Evolutionary conservation across 2,113 vertebrate species (phyloP), one percentile per base, ranked within the genome.

Genomic region (Halichoerus grypus): DNA sequence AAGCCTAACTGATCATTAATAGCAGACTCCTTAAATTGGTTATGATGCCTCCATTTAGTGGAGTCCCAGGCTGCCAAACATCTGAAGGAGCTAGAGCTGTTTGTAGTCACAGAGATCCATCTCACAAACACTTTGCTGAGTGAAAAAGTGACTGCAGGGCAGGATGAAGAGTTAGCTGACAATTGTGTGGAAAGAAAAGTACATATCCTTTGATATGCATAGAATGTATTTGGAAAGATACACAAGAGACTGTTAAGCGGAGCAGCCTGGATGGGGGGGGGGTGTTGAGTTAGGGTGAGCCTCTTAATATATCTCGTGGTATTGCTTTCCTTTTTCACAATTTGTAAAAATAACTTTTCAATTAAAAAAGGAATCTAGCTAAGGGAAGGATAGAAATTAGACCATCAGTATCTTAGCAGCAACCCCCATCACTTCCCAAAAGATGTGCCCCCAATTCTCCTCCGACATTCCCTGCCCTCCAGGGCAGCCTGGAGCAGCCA

Each of bases 121-220:
- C 51, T 72, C 28, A 33, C 9, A 33, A 88, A 42, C 1, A 31
- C 19, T 49, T 16, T 24, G 9, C 0, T 31, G 55, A 28, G 39
- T 61, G 76, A 72, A 13, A 19, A 65, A 31, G 69, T 21, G 49
- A 7, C 4, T 31, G 39, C 14, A 79, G 71, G 81, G 49, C 53
- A 65, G 42, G 15, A 18, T 18, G 61, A 36, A 36, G 5, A 21
- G 7, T 8, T 14, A 82, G 51, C 22, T 9, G 39, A 55, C 12
- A n/a, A 22, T 11, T 2, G 7, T 5, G 26, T 59, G 57, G 65
- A 21, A 46, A 63, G 67, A 24, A 21, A 90, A 57, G 26, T 18
- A 16, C 1, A 2, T 8, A 6, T 1, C 22, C 28, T 80, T 79
- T 31, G 53, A 0, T 36, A 33, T 1, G 15, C 53, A n/a, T 3